Conservation (phyloP, 1,140 invertebrate genomes). For the Hirudo medicinalis region DNA sequence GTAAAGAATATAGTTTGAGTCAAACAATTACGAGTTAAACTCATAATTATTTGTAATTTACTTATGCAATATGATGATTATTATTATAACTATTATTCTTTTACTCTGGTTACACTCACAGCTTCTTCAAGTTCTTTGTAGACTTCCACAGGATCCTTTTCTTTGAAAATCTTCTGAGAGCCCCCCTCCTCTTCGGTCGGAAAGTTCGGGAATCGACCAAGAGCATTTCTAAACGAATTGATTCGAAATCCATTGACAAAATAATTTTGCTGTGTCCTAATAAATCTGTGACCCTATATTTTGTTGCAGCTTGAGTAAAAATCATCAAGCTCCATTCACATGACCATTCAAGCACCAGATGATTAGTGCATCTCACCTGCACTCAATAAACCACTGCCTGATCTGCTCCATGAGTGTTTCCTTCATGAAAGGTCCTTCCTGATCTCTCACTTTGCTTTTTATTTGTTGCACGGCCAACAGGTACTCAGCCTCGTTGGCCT, state of each 20-base stretch:
- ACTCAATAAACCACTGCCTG: slow-evolving; percentile 60
- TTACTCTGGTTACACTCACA: background rate
- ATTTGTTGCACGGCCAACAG: slow-evolving; percentile 41
- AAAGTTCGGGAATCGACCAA: slow-evolving; percentile 75
- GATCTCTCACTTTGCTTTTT: slow-evolving; percentile 41
- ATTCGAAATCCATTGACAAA: no score
- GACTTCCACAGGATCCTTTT: slow-evolving; percentile 41
- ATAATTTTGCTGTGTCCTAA: no score
- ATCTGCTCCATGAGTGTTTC: slow-evolving; percentile 57
- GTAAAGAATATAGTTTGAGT: background rate
- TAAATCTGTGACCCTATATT: no score
- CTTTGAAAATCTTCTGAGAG: slow-evolving; percentile 61
- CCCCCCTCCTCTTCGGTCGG: slow-evolving; percentile 78
- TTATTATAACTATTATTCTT: background rate
- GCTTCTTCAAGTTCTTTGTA: slow-evolving; percentile 35
- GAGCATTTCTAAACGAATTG: slow-evolving; percentile 41
- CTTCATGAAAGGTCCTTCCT: slow-evolving; percentile 56
- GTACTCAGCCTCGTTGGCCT: slow-evolving; percentile 52
- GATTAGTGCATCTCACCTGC: slow-evolving; percentile 39
- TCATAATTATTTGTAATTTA: background rate
- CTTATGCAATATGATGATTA: background rate
- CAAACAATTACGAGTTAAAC: background rate
- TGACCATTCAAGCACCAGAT: no score
- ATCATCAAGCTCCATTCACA: no score
- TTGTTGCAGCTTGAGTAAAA: no score